A percentile compares a stretch with the other conserved stretches of the same genome.
These are phyloP conservation scores for Ptychoptera contaminata DNA, from an alignment of 2,888 invertebrate species.

Conservation along the genomic window DNA sequence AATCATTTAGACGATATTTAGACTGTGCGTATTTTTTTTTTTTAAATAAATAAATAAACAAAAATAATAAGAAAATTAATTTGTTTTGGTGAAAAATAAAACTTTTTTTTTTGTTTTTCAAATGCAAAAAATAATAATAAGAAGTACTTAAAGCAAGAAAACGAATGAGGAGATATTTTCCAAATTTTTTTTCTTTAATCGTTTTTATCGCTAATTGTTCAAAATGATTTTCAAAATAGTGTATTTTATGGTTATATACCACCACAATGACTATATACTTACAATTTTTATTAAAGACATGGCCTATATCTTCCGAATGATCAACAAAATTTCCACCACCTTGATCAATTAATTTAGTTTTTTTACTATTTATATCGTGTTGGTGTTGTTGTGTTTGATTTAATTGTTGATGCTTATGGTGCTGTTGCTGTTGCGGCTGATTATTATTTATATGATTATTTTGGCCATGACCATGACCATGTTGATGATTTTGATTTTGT, in stretches of 20 bases:
- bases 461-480: conserved; percentile 10
- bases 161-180: no score
- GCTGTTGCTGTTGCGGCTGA: neutral
- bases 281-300: conserved; percentile 29
- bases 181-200: no score
- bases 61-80: no score
- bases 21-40: no score
- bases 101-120: no score
- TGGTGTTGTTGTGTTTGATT: conserved; percentile 2
- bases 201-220: no score
- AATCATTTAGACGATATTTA: no score
- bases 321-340: conserved; percentile 20
- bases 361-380: conserved; percentile 20
- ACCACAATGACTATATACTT: conserved; percentile 15
- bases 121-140: no score
- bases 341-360: conserved; percentile 16
- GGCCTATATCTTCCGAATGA: conserved; percentile 27
- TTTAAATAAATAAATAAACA: neutral
- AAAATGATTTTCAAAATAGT: neutral
- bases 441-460: conserved; percentile 8
- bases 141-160: no score
- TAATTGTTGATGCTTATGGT: neutral
- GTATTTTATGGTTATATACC: neutral
- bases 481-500: conserved; percentile 16
- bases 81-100: no score